Percentiles rank a stretch among this genome's conserved stretches.
Evolutionary conservation across 2,797 vertebrate species (phyloP).

Genomic region (Orestias chungarensis): DNA sequence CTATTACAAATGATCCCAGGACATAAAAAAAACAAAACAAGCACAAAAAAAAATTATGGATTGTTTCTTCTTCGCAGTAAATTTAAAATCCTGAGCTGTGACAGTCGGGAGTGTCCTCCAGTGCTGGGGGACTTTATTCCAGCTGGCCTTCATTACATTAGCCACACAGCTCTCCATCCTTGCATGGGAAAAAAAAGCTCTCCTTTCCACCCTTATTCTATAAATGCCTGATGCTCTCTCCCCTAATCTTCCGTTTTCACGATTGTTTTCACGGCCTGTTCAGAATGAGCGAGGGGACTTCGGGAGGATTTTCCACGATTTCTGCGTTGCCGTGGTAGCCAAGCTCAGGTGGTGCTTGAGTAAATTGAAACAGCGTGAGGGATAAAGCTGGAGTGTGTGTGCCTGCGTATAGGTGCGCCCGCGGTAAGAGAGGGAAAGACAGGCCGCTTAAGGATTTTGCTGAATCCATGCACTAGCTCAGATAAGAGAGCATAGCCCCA

Average conservation of each 20-base stretch:
- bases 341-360: slow-evolving; percentile 80
- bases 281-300: slow-evolving; percentile 67
- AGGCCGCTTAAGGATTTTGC: slow-evolving; percentile 74
- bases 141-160: slow-evolving; percentile 67
- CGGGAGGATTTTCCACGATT: slow-evolving; percentile 74
- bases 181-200: slow-evolving; percentile 59
- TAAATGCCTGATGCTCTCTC: slow-evolving; percentile 67
- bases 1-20: slow-evolving; percentile 46
- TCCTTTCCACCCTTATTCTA: slow-evolving; percentile 47
- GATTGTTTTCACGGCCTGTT: slow-evolving; percentile 79
- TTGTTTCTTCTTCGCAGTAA: slow-evolving; percentile 44
- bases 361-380: slow-evolving; percentile 81
- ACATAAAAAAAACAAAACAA: too few species aligned
- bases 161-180: slow-evolving; percentile 63
- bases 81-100: slow-evolving; percentile 57
- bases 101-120: slow-evolving; percentile 44
- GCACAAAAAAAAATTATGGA: slow-evolving; percentile 16
- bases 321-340: slow-evolving; percentile 76
- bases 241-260: slow-evolving; percentile 77
- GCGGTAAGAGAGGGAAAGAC: slow-evolving; percentile 20
- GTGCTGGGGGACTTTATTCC: slow-evolving; percentile 43
- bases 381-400: slow-evolving; percentile 68
- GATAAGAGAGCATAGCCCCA: slow-evolving; percentile 76
- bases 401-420: slow-evolving; percentile 10
- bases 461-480: slow-evolving; percentile 68